These are phyloP conservation scores for Peucedramus taeniatus DNA, from an alignment of 2,113 vertebrate genomes.

Conservation along the genomic window DNA sequence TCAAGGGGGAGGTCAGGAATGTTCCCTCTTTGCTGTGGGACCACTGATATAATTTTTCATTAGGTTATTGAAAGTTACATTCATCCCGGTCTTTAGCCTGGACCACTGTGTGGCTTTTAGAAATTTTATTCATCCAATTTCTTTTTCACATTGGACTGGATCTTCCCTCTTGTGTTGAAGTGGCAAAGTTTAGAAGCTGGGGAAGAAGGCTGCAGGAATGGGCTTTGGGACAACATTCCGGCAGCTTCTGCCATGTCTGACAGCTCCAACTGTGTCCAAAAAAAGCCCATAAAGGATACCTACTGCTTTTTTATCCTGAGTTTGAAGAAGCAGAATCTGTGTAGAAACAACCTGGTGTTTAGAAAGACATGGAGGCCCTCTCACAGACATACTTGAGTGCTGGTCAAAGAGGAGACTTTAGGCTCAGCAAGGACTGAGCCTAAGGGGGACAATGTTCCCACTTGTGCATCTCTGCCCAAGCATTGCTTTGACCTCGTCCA, in stretches of 20 bases:
- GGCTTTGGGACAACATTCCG: background rate
- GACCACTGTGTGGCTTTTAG: background rate
- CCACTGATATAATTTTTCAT: background rate
- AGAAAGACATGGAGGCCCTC: background rate
- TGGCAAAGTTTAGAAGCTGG: background rate
- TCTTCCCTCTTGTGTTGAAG: background rate
- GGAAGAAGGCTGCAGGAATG: background rate
- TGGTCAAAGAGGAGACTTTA: background rate
- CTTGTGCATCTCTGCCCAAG: background rate
- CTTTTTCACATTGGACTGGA: background rate
- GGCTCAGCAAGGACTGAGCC: background rate
- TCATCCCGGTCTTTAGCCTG: background rate
- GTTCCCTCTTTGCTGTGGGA: background rate
- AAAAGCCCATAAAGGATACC: background rate
- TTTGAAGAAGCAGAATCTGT: background rate
- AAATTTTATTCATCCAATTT: background rate
- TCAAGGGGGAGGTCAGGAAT: background rate
- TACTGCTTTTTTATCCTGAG: background rate
- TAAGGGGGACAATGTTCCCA: background rate
- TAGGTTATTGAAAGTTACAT: background rate
- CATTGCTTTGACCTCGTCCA: accelerated
- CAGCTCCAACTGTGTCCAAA: background rate
- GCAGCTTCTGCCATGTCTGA: background rate
- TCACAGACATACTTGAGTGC: background rate
- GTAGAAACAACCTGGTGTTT: background rate